Evolutionary conservation across 1,140 invertebrate genomes (phyloP), one percentile per base, ranked within the genome.

Genomic region (Neodiprion fabricii): DNA sequence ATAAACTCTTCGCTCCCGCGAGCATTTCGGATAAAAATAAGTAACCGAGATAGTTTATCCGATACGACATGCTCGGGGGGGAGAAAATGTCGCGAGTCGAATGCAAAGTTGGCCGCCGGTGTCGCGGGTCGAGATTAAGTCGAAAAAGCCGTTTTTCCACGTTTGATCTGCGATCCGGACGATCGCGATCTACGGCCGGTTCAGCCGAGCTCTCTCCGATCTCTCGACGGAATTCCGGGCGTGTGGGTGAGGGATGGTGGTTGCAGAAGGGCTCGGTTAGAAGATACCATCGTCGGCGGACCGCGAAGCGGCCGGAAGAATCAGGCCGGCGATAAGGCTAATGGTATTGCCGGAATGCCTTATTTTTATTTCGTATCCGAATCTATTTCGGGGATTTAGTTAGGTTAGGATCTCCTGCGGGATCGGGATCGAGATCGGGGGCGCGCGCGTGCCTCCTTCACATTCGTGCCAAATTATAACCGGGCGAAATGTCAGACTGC

Each of bases 261-360:
- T 21, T 21, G 17, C 17, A 21, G 17, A 21, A 21, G 17, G 17
- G 17, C 17, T 21, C 17, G 17, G 17, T 21, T 21, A 0, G 17
- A 21, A 14, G 50, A 53, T 53, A 53, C 50, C 50, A 53, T 53
- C 50, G 50, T n/a, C 17, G 17, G 17, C 17, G 72, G 74, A 70
- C 71, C 48, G 61, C 72, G 66, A 77, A 76, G 77, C 68, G 71
- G 76, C 61, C 53, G 17, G 50, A 11, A 11, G 50, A 53, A 53
- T 53, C 50, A 14, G 10, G 1, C n/a, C 48, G 48, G 78, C 77
- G 76, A 81, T 82, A 80, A 80, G 79, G 76, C 75, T 83, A 80
- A 83, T 79, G 77, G 77, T 77, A 82, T 83, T 79, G 74, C 74
- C 70, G 21, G 28, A 72, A 72, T 72, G 71, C 53, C 8, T 69